These are phyloP conservation scores for Vulpes vulpes DNA, from an alignment of 2,113 vertebrate species.

Conservation along the genomic window DNA sequence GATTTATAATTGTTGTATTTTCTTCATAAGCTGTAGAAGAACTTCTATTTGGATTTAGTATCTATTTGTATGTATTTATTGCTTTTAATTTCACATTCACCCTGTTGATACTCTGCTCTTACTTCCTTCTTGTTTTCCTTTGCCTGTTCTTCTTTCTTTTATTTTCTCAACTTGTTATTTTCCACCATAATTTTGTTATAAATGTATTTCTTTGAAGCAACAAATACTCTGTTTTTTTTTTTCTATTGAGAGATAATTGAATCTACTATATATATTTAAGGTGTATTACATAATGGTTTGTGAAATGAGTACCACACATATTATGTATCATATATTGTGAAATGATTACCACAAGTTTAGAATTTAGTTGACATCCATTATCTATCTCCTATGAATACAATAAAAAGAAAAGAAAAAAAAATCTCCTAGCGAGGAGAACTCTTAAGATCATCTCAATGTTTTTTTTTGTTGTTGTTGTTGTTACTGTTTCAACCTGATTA, in stretches of 20 bases:
- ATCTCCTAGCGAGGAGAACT: not conserved
- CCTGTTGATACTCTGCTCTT: not conserved
- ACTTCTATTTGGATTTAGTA: not conserved
- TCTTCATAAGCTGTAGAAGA: not conserved
- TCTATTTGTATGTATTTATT: not conserved
- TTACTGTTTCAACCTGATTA: not conserved
- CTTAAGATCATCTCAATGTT: not conserved
- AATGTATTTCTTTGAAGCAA: not conserved
- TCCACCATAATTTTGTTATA: not conserved
- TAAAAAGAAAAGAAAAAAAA: not conserved
- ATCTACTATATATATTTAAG: not conserved
- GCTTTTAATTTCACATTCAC: not conserved
- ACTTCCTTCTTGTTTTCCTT: not conserved
- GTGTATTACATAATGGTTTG: not conserved
- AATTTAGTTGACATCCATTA: not conserved
- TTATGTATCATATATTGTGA: not conserved
- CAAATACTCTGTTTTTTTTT: not conserved
- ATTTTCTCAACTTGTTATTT: not conserved
- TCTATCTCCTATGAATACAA: not conserved
- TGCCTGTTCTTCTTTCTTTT: not conserved
- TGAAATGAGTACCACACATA: not conserved
- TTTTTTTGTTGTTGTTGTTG: not conserved
- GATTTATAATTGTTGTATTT: not conserved
- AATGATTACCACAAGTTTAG: not conserved
- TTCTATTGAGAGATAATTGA: not conserved